Base-by-base conservation (phyloP, 2,888 invertebrate species). In the Standfussiana lucernea region DNA sequence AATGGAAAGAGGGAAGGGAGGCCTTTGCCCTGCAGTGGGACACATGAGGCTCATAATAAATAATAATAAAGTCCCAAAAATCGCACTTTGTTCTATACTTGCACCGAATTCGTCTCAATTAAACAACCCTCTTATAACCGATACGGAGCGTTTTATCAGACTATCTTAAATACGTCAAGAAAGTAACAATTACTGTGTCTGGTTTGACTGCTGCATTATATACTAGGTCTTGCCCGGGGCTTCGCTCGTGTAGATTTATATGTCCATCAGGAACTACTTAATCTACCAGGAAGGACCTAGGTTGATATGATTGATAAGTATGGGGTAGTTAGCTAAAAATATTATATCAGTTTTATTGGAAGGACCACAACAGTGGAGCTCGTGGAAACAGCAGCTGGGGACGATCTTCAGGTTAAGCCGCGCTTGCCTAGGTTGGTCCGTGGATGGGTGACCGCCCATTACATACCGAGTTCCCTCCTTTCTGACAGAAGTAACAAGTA, bases 101-200 rank as follows among this genome's bases (percentile, higher is more conserved):
- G 11, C 3, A 59, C 69, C 78, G 71, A 7, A 1, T 32, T 68
- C 37, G 21, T 80, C 59, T 80, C 77, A 80, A 85, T 83, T 83
- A 83, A 78, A 79, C 75, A 50, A 73, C 69, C 53, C 79, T 77
- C 71, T 77, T 72, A 71, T 50, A 72, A 59, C 69, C 21, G 69
- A 85, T 86, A 79, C 62, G 59, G n/a, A 75, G 59, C 32, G 18
- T 69, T 75, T 80, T 87, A 86, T 87, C 79, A 71, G 77, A 74
- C 45, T 56, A 83, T 85, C 83, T 81, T 79, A 80, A 87, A 86
- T 74, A 81, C 71, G 50, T 69, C 77, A 61, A 85, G 83, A 77
- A 72, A 77, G 61, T 81, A 62, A 72, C 77, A 77, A 82, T 72
- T 82, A 85, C 50, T 47, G 47, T 47, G 77, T 69, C 83, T 82